phyloP scores from a whole-genome alignment of 2,797 vertebrate genomes.

The Hafferia zeledoni region DNA sequence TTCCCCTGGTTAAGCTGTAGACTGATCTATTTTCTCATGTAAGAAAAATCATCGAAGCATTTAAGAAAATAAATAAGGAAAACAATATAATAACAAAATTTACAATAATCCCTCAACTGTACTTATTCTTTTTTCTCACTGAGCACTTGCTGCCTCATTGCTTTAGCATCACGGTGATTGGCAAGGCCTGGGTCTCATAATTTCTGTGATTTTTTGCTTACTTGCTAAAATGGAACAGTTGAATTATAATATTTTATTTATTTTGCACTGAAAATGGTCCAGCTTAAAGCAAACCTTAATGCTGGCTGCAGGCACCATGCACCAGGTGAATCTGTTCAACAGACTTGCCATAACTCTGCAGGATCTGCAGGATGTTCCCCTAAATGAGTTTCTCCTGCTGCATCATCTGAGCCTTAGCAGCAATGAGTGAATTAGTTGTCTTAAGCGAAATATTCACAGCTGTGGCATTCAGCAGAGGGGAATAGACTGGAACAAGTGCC shows the following conservation, averaged over 20 bases:
- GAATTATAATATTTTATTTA: background rate
- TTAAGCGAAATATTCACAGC: background rate
- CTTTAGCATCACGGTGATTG: background rate
- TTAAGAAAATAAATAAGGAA: background rate
- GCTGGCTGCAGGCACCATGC: background rate
- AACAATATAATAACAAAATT: background rate
- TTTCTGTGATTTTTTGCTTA: background rate
- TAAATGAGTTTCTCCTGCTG: background rate
- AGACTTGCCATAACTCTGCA: fast-evolving
- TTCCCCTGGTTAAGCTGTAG: background rate
- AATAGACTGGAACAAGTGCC: background rate
- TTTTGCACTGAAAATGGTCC: background rate
- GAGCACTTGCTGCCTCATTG: background rate
- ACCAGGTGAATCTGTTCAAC: background rate
- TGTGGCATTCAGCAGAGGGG: background rate
- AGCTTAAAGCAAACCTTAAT: fast-evolving
- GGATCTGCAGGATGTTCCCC: background rate
- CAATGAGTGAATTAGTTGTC: fast-evolving
- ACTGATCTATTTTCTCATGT: background rate
- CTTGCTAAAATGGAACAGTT: background rate
- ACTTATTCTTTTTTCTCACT: background rate
- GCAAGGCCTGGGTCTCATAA: background rate
- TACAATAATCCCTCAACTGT: background rate
- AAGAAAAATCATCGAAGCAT: background rate
- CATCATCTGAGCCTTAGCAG: background rate